Evolutionary conservation across 2,888 invertebrate genomes (phyloP).

Genomic region (Thereva unica): DNA sequence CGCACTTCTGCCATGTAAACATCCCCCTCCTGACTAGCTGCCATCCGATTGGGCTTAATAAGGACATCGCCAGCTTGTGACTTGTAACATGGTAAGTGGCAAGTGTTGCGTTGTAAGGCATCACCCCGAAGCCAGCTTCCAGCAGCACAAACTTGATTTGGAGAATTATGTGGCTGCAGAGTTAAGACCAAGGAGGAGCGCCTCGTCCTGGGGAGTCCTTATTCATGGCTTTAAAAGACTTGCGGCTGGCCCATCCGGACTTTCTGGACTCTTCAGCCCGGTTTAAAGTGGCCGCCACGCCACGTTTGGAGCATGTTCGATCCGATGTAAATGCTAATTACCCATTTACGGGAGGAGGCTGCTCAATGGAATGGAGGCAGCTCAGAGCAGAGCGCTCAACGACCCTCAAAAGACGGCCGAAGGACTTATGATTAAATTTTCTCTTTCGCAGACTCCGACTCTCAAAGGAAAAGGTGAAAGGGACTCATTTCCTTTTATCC

Average conservation of each 20-base stretch:
- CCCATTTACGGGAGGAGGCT: conserved; percentile 6
- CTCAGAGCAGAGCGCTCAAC: conserved; percentile 1
- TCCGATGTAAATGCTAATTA: conserved; percentile 25
- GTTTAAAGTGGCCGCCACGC: neutral
- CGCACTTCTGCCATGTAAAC: conserved; percentile 24
- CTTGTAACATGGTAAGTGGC: too few species aligned
- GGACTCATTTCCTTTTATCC: neutral
- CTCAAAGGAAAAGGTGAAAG: too few species aligned
- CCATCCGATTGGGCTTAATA: neutral
- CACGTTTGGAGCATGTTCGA: neutral
- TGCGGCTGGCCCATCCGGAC: conserved; percentile 12
- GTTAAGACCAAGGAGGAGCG: too few species aligned
- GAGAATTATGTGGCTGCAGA: too few species aligned
- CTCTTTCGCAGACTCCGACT: too few species aligned
- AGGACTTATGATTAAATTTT: conserved; percentile 25
- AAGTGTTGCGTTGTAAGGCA: too few species aligned
- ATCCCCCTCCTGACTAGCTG: conserved; percentile 4
- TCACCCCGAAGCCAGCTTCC: too few species aligned
- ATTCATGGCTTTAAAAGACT: neutral
- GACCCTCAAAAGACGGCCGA: neutral
- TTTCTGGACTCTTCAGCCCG: neutral
- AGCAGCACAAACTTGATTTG: too few species aligned
- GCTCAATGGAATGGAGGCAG: conserved; percentile 21
- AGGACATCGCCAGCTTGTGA: neutral
- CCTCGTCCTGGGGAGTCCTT: too few species aligned